A percentile compares a stretch with the other conserved stretches of the same genome.
phyloP scores from a whole-genome alignment of 92 coral and sea anemone species.

The Zoanthus gigantus region DNA sequence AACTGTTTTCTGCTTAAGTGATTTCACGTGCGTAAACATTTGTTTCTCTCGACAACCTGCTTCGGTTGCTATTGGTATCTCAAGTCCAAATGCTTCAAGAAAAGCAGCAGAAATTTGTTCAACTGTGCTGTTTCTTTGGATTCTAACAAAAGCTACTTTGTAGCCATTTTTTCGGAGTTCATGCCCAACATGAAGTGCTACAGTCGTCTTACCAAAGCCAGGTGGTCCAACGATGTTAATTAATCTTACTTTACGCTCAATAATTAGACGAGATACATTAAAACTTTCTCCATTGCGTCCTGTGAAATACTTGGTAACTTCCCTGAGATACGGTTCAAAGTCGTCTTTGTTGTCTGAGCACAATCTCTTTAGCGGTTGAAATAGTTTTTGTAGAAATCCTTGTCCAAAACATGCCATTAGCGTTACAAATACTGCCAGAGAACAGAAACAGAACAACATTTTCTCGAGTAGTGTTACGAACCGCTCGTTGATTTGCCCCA shows the following conservation, averaged over 20 bases:
- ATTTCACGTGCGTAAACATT: constrained; percentile 32
- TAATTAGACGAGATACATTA: constrained; percentile 6
- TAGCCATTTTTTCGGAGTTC: constrained; percentile 14
- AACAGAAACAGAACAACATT: not conserved
- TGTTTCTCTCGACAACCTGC: constrained; percentile 19
- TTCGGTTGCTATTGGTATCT: constrained; percentile 3
- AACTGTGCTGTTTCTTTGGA: constrained; percentile 24
- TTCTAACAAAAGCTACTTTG: constrained; percentile 30
- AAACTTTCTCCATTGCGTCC: constrained; percentile 10
- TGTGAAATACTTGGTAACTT: constrained; percentile 22
- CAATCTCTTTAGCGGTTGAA: not conserved
- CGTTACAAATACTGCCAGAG: not conserved
- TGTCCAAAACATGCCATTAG: constrained; percentile 11
- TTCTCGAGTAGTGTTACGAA: constrained; percentile 4
- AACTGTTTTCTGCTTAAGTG: constrained; percentile 34
- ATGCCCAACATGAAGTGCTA: constrained; percentile 31
- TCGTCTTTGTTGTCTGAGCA: not conserved
- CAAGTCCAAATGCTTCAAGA: constrained; percentile 31
- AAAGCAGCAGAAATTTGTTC: constrained; percentile 11
- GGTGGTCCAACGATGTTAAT: constrained; percentile 31
- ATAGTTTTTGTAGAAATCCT: not conserved
- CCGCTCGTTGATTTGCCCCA: not conserved
- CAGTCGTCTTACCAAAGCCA: constrained; percentile 39
- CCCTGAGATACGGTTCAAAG: constrained; percentile 22
- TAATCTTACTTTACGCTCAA: constrained; percentile 24